Base-by-base conservation (phyloP, 2,113 vertebrate genomes). In the Corythornis vintsioides region DNA sequence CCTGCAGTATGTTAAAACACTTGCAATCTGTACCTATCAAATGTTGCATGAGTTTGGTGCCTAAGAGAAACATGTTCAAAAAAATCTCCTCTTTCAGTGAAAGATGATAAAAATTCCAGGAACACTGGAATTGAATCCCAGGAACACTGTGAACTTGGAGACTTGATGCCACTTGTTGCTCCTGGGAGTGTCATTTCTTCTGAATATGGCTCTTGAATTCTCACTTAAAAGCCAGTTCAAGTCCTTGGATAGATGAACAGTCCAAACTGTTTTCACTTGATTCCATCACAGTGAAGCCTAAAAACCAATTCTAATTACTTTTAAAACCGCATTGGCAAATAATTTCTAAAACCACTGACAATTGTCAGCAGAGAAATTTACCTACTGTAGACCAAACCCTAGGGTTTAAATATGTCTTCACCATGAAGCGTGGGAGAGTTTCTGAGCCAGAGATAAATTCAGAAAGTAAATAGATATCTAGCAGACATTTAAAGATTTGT, bases 401-500 rank as follows among this genome's bases (percentile, higher is more conserved):
- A 60, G 64, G 43, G 16, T 86, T 93, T 74, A 73, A 87, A 75
- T 11, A 6, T 48, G 4, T 80, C 55, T 87, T 89, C 56, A 20
- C 19, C 35, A 67, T 8, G 22, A 80, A 87, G 40, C 3, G 9
- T 33, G 66, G 26, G 63, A 55, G 2, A 92, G 33, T 83, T 89
- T 92, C 47, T 91, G 64, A 94, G 59, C 50, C 59, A 77, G 67
- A 79, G 87, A 92, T 94, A 31, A 75, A 29, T 33, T 94, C 72
- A 88, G 64, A 94, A 94, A 80, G 43, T 60, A 88, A 95, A 95
- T 92, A 75, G 91, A 89, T 89, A 89, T 60, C 48, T 83, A 83
- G 18, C 13, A 92, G 40, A 6, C 43, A 29, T 77, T 88, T 71
- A 80, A 83, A 74, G 50, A 16, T 75, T 86, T 64, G 40, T 93